Percentiles rank a stretch among this genome's conserved stretches.
Conservation (phyloP, 2,113 vertebrate genomes). For the Pedetes capensis region DNA sequence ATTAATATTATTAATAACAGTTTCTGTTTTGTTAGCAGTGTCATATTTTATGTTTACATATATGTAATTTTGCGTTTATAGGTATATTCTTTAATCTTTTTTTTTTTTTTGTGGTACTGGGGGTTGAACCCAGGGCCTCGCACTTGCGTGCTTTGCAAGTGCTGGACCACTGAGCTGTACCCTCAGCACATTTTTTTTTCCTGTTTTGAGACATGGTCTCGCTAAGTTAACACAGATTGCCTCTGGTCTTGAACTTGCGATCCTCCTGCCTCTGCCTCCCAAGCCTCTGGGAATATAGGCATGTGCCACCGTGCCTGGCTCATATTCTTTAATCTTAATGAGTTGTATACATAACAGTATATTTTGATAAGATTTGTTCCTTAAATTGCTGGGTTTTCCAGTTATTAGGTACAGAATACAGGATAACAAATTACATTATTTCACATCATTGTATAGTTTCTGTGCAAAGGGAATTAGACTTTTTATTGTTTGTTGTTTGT, state of each 20-base stretch:
- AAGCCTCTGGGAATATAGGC: too few relatives aligned
- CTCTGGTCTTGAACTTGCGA: too few relatives aligned
- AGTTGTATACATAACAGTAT: background rate
- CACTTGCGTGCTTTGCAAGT: too few relatives aligned
- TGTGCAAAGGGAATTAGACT: background rate
- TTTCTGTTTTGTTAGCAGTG: background rate
- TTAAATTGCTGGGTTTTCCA: conserved; percentile 9
- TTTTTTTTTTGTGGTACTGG: too few relatives aligned
- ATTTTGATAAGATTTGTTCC: background rate
- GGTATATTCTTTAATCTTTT: background rate
- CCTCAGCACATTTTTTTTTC: too few relatives aligned
- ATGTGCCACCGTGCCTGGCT: too few relatives aligned
- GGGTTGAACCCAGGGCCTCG: too few relatives aligned
- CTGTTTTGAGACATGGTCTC: too few relatives aligned
- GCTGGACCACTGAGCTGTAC: too few relatives aligned
- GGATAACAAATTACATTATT: background rate
- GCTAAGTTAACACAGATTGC: too few relatives aligned
- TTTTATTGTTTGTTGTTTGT: background rate
- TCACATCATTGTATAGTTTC: background rate
- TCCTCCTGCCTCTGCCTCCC: too few relatives aligned
- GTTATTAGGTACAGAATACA: background rate
- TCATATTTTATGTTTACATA: background rate
- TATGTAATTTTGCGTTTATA: background rate
- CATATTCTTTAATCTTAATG: too few relatives aligned
- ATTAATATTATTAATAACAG: background rate